Conservation (phyloP, 1,140 invertebrate genomes). For the Cataglyphis hispanica region DNA sequence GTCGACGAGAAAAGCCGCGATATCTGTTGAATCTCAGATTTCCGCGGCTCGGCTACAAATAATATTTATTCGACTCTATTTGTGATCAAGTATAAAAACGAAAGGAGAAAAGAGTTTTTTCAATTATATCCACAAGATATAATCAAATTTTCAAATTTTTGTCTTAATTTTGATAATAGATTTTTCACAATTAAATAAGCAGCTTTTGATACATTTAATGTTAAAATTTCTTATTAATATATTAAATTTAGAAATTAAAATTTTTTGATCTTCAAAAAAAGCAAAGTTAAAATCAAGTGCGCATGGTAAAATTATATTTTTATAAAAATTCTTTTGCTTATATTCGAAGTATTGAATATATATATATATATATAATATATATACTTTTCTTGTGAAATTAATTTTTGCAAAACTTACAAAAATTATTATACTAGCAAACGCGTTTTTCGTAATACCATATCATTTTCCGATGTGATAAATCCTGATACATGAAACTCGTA, state of each 20-base stretch:
- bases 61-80: not conserved
- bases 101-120: not conserved
- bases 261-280: not conserved
- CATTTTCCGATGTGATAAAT: slow-evolving; percentile 15
- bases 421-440: not conserved
- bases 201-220: not conserved
- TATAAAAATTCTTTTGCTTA: not conserved
- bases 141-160: not conserved
- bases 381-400: not conserved
- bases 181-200: not conserved
- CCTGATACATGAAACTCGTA: not conserved
- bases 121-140: not conserved
- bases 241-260: not conserved
- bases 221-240: not conserved
- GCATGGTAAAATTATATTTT: not conserved
- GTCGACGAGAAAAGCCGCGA: slow-evolving; percentile 15
- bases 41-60: not conserved
- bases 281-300: not conserved
- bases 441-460: not conserved
- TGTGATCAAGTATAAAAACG: not conserved
- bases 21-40: slow-evolving; percentile 23
- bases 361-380: not conserved
- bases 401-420: not conserved
- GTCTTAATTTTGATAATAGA: not conserved
- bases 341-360: not conserved